A percentile compares a stretch with the other conserved stretches of the same genome.
These are phyloP conservation scores for Apotomis betuletana DNA, from an alignment of 2,888 invertebrate species.

Conservation along the genomic window DNA sequence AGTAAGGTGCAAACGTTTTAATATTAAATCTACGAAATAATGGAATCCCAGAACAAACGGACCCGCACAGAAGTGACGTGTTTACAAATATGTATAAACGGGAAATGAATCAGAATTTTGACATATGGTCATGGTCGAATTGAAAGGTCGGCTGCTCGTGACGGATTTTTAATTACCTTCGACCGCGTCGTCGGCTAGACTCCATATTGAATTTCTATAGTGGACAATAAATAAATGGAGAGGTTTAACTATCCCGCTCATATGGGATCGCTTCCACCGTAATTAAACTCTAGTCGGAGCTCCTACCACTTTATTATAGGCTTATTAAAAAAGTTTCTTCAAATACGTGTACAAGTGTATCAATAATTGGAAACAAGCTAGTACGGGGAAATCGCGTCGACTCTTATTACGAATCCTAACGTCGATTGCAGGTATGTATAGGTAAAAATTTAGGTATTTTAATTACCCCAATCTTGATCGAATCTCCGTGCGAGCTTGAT, in stretches of 20 bases:
- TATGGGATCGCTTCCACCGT: conserved; percentile 50
- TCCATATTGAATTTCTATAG: conserved; percentile 77
- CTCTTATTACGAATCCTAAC: background rate
- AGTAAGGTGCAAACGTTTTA: conserved; percentile 27
- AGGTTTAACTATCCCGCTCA: conserved; percentile 55
- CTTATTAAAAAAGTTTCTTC: conserved; percentile 34
- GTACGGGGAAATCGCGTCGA: background rate
- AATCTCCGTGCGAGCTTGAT: conserved; percentile 79
- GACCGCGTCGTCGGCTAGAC: conserved; percentile 70
- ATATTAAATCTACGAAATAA: conserved; percentile 50
- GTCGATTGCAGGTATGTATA: conserved; percentile 50
- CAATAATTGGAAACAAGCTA: conserved; percentile 8
- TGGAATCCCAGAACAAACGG: conserved; percentile 55
- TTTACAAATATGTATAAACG: conserved; percentile 72
- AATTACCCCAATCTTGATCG: conserved; percentile 81
- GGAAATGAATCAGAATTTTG: conserved; percentile 81
- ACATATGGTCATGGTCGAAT: conserved; percentile 80
- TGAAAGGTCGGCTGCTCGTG: conserved; percentile 80
- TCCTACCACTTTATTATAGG: conserved; percentile 38
- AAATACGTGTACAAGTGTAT: conserved; percentile 9
- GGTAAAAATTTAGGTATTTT: conserved; percentile 75
- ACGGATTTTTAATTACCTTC: conserved; percentile 82
- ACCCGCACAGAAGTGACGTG: conserved; percentile 53
- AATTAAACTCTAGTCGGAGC: conserved; percentile 57
- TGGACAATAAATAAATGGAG: conserved; percentile 74